Evolutionary conservation across 1,140 invertebrate genomes (phyloP), one percentile per base, ranked within the genome.

Genomic region (Drosophila tsacasi): DNA sequence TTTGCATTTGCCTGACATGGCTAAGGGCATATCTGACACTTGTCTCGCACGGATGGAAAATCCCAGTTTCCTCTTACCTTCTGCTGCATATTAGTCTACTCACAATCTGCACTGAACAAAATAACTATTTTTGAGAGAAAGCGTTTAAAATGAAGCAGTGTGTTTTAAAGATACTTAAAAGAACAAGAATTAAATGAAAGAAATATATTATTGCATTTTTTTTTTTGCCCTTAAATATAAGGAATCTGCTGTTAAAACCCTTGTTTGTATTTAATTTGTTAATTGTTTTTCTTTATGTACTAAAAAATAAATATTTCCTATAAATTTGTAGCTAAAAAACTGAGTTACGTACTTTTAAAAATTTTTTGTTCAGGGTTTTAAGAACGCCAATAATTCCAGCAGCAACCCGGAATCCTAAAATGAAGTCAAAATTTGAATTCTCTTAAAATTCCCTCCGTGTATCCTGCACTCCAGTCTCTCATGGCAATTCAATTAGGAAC

Each of bases 401-500:
- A 30, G 27, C 27, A 30, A 1, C 8, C 7, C 9, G n/a, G n/a
- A n/a, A n/a, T n/a, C n/a, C n/a, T 30, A 30, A 30, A 30, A 30
- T 32, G 0, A 3, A 9, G 30, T 32, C 8, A 9, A 9, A 1
- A 46, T 25, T n/a, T n/a, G 4, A 25, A 25, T 19, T 19, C 1
- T 7, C 5, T 4, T 5, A 35, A 21, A 55, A 17, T 37, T 17
- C 9, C 19, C 12, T 19, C 15, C 1, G 17, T 44, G 40, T 4
- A 46, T 12, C 47, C 3, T 5, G 21, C 17, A 27, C 44, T 71
- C 15, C 10, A 35, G 37, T 15, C 52, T 47, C 27, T 40, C 17
- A 52, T 63, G 65, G 81, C 84, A 89, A 89, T 89, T 89, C 84
- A 89, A 89, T 89, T 89, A 89, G 61, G 79, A 79, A 62, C 69